These are phyloP conservation scores for Nothura maculosa DNA, from an alignment of 2,797 vertebrate species.

Conservation along the genomic window DNA sequence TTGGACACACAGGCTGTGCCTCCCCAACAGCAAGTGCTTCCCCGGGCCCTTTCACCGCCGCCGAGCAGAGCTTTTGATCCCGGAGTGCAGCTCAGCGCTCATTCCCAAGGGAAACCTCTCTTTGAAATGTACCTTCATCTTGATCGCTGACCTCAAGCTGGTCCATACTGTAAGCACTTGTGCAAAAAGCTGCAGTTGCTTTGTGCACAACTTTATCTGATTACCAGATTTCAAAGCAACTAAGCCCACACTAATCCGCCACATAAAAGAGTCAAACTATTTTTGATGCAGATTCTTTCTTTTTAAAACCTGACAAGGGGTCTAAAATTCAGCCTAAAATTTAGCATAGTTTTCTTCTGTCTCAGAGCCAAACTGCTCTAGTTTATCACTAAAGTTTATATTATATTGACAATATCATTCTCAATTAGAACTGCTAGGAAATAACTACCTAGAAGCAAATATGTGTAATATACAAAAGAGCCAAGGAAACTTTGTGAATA, in stretches of 20 bases:
- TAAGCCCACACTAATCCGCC: conserved; percentile 67
- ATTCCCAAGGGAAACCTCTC: conserved; percentile 73
- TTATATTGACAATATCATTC: conserved; percentile 30
- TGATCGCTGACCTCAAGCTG: conserved; percentile 74
- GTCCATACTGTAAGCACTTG: conserved; percentile 34
- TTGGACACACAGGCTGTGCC: conserved; percentile 52
- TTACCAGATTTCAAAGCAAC: conserved; percentile 81
- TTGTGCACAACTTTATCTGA: conserved; percentile 74
- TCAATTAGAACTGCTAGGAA: not conserved
- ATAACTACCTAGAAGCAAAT: not conserved
- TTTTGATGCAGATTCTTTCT: conserved; percentile 62
- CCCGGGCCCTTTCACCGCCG: conserved; percentile 49
- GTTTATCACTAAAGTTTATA: not conserved
- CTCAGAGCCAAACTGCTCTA: not conserved
- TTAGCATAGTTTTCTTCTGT: not conserved
- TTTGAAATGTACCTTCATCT: conserved; percentile 82
- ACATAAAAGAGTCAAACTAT: conserved; percentile 66
- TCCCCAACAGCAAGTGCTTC: conserved; percentile 56
- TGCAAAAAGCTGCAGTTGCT: conserved; percentile 65
- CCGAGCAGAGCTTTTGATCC: conserved; percentile 68
- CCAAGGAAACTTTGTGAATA: not conserved
- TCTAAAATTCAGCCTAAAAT: conserved; percentile 45
- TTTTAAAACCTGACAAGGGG: conserved; percentile 1
- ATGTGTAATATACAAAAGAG: not conserved
- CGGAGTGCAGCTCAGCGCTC: conserved; percentile 53